Base-by-base conservation (phyloP, 2,113 vertebrate genomes). In the Bufo gargarizans region DNA sequence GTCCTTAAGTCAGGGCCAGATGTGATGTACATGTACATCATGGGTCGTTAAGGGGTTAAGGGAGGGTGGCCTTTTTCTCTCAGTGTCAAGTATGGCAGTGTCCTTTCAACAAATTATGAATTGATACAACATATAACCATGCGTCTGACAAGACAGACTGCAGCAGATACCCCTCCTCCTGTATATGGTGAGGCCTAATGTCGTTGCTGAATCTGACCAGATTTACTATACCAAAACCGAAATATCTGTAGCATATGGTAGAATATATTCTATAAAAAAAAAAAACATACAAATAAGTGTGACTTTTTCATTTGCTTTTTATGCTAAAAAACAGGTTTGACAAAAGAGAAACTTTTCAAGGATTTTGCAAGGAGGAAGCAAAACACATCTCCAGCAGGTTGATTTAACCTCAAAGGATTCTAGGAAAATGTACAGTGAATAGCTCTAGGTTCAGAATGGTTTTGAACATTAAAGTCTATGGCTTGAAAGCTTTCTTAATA, bases 351-450 rank as follows among this genome's bases (percentile, higher is more conserved):
- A 77, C 49, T 61, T 89, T 84, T 84, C 87, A 89, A 89, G 87
- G 87, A 69, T 84, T 78, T 84, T 84, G 43, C 80, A 89, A 89
- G 87, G 82, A 89, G 72, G 87, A 89, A 84, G 87, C 20, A 84
- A 84, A 84, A 77, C 22, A 69, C 77, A 78, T 89, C 67, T 84
- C 45, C 53, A 77, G 80, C 80, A 84, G 71, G 87, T 84, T 88
- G 82, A 84, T 89, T 84, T 89, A 89, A 84, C 87, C 87, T 89
- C 87, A 89, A 84, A 89, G 87, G 72, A 77, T 65, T 55, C 49
- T n/a, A 67, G 53, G 43, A 61, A 77, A 78, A 77, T 78, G 81
- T 78, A 11, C 81, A 83, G 72, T 84, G 87, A 89, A 84, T 69
- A 89, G 81, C 82, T 89, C 16, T 61, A 84, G 77, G 72, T 74